Percentiles rank a stretch among this genome's conserved stretches.
Evolutionary conservation across 1,140 invertebrate genomes (phyloP).

Genomic region (Drosophila novamexicana): DNA sequence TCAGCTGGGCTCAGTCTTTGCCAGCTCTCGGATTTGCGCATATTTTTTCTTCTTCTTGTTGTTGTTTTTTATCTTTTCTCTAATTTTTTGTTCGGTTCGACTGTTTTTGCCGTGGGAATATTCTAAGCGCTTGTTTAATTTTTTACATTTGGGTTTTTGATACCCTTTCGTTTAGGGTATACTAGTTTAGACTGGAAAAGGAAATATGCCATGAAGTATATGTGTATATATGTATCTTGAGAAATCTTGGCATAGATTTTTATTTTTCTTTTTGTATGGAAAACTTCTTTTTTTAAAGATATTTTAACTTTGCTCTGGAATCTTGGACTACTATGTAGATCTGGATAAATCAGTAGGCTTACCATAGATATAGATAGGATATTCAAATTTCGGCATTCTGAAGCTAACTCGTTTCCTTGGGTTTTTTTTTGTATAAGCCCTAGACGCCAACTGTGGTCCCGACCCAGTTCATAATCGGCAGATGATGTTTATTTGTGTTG

Average conservation of each 20-base stretch:
- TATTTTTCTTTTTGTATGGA: too few species aligned
- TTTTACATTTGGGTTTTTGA: conserved; percentile 32
- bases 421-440: background rate
- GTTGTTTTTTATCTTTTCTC: conserved; percentile 24
- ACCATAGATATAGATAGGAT: too few species aligned
- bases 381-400: background rate
- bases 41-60: background rate
- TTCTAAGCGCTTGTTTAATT: conserved; percentile 55
- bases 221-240: too few species aligned
- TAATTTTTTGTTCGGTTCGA: conserved; percentile 47
- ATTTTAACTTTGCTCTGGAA: too few species aligned
- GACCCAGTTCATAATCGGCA: conserved; percentile 49
- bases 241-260: too few species aligned
- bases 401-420: background rate
- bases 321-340: too few species aligned
- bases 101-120: conserved; percentile 68
- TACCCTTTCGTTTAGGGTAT: background rate
- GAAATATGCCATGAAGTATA: too few species aligned
- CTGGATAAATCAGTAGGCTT: too few species aligned
- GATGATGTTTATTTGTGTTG: conserved; percentile 79
- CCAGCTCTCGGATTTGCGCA: conserved; percentile 26
- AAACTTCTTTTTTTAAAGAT: too few species aligned
- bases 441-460: conserved; percentile 4
- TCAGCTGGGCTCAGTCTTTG: conserved; percentile 19
- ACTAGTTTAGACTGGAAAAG: too few species aligned